Evolutionary conservation across 2,113 vertebrate species (phyloP), one percentile per base, ranked within the genome.

Genomic region (Cheirogaleus medius): DNA sequence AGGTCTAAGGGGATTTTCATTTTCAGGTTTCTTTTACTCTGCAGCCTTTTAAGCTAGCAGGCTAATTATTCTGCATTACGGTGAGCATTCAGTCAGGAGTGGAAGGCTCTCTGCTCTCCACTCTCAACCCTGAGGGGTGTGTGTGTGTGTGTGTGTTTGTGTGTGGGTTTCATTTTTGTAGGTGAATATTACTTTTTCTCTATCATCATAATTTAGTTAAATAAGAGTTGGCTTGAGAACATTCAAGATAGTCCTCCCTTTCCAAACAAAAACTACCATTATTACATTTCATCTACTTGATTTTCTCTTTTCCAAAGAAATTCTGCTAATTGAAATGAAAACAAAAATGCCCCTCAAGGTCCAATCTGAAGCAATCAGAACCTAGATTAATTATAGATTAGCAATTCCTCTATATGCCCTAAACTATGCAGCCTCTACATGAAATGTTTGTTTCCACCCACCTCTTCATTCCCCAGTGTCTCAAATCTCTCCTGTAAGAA

Each of bases 1-100:
- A 97, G 58, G 32, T 80, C 96, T 89, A 95, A 97, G 56, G 52
- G 90, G 97, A 83, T 89, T 97, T 97, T 97, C 47, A 54, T 96
- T 97, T 97, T 95, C 0, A 1, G 76, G 90, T 98, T 76, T 96
- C 54, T 92, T 94, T 94, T 91, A 92, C 91, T 97, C 60, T 90
- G 76, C 18, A 13, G 21, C 11, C 96, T 98, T 97, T 98, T 97
- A 97, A 93, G 91, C 21, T 32, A 83, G 37, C 29, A 77, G 73
- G 5, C 34, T 93, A 94, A 97, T 88, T n/a, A 85, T 89, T 49
- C 29, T 96, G 66, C 84, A 54, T 97, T 96, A 87, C 23, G 7
- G 87, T 63, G 29, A 39, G 56, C 42, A 1, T 47, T 42, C 68
- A 91, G 94, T 90, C 54, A 78, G 74, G 94, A 91, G 73, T 7